Evolutionary conservation across 2,888 invertebrate species (phyloP), one percentile per base, ranked within the genome.

Genomic region (Leucoptera coffeella): DNA sequence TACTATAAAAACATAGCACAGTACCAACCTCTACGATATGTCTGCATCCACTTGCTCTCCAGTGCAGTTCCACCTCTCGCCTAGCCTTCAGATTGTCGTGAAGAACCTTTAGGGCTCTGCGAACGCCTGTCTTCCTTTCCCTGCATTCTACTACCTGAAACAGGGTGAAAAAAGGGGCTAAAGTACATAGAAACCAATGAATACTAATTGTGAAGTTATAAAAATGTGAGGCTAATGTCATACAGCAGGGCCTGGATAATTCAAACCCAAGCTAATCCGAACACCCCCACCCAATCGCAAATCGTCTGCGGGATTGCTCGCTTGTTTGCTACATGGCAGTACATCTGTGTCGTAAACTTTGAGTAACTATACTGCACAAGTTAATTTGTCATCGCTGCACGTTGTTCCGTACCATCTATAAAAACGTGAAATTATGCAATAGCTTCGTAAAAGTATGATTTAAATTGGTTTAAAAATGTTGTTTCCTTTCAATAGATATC

Each of bases 51-150:
- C 89, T 89, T 0, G 89, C 94, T 40, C 87, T 76, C 86, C 92
- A 94, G 56, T 99, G 97, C 19, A 99, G 67, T 42, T 96, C 95
- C 8, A 97, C 93, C 58, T 99, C 96, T 30, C 96, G 72, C 25
- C 93, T 71, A 0, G 97, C 94, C 56, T 96, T 97, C 9, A 84
- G 77, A 41, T 86, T 89, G 62, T 97, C 96, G 42, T 90, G 80
- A 8, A 99, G 72, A 11, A 93, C 93, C 78, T 99, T 99, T 29
- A 99, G 59, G 0, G 97, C 97, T 47, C 80, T 90, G 54, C 91
- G 91, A 37, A 80, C 74, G 24, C 83, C 80, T 1, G 80, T 83
- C 25, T 71, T 67, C 42, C 84, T 86, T 33, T 81, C 78, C 45
- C 80, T 85, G 64, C 96, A 97, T 67, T 96, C 90, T 11, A 99